These are phyloP conservation scores for Acestrorhynchus altus DNA, from an alignment of 2,797 vertebrate species.

Conservation along the genomic window DNA sequence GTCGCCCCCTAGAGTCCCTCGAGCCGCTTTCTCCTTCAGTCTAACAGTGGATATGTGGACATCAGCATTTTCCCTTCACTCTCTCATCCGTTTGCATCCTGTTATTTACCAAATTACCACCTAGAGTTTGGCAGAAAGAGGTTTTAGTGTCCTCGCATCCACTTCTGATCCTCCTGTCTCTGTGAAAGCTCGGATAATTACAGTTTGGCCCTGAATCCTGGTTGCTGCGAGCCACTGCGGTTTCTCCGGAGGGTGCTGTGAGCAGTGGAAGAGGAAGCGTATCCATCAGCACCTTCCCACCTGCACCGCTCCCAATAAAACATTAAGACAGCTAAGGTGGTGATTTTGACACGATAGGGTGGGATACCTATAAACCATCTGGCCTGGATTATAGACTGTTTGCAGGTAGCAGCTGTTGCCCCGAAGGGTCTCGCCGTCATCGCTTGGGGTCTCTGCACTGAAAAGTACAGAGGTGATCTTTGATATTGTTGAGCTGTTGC, in stretches of 20 bases:
- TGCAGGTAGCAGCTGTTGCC: constrained; percentile 52
- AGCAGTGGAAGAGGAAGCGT: constrained; percentile 21
- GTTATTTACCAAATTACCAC: constrained; percentile 73
- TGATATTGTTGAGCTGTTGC: constrained; percentile 6
- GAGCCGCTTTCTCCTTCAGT: constrained; percentile 33
- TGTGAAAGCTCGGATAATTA: constrained; percentile 51
- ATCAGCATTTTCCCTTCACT: constrained; percentile 50
- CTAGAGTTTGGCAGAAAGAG: constrained; percentile 45
- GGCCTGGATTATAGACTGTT: constrained; percentile 51
- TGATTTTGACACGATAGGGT: constrained; percentile 50
- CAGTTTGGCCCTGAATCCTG: constrained; percentile 38
- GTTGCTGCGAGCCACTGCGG: constrained; percentile 1
- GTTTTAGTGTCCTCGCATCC: constrained; percentile 7
- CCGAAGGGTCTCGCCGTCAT: constrained; percentile 27
- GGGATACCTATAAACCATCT: constrained; percentile 49
- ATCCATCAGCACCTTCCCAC: constrained; percentile 24
- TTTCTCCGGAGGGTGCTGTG: neutral
- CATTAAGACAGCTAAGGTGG: constrained; percentile 38
- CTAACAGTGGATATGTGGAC: constrained; percentile 46
- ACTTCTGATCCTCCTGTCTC: constrained; percentile 40
- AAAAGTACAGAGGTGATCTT: neutral
- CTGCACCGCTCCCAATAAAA: constrained; percentile 36
- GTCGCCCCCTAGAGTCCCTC: constrained; percentile 22
- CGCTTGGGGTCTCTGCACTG: constrained; percentile 8
- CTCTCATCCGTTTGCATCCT: constrained; percentile 61